A percentile compares a stretch with the other conserved stretches of the same genome.
phyloP scores from a whole-genome alignment of 2,888 invertebrate species.

The Drosophila mulleri region DNA sequence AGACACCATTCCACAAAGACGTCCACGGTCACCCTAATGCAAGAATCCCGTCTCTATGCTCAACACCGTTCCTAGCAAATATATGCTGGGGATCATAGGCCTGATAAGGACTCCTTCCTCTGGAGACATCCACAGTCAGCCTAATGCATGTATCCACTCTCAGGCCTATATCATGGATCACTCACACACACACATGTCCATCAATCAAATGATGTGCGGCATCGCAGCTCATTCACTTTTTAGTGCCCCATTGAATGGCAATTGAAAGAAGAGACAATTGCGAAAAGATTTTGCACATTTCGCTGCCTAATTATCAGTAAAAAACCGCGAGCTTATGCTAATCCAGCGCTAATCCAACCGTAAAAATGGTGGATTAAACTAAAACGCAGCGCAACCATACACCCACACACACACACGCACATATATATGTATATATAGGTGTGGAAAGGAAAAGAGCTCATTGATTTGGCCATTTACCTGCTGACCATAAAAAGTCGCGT shows the following conservation, averaged over 20 bases:
- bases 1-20: too few species aligned
- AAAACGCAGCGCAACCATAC: conserved; percentile 33
- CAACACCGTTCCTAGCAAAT: not conserved
- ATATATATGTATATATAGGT: too few species aligned
- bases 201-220: not conserved
- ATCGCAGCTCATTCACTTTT: conserved; percentile 55
- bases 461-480: conserved; percentile 60
- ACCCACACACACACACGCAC: not conserved
- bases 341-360: conserved; percentile 76
- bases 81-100: too few species aligned
- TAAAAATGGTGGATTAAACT: conserved; percentile 77
- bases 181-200: not conserved
- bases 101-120: too few species aligned
- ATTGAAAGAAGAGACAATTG: not conserved
- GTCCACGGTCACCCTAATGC: too few species aligned
- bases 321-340: conserved; percentile 73
- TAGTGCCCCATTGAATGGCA: conserved; percentile 32
- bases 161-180: not conserved
- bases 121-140: too few species aligned
- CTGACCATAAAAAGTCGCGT: conserved; percentile 60
- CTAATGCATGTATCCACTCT: not conserved
- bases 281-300: not conserved
- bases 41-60: too few species aligned
- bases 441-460: conserved; percentile 19
- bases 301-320: conserved; percentile 35